These are phyloP conservation scores for Psophia crepitans DNA, from an alignment of 2,113 vertebrate genomes.

Conservation along the genomic window DNA sequence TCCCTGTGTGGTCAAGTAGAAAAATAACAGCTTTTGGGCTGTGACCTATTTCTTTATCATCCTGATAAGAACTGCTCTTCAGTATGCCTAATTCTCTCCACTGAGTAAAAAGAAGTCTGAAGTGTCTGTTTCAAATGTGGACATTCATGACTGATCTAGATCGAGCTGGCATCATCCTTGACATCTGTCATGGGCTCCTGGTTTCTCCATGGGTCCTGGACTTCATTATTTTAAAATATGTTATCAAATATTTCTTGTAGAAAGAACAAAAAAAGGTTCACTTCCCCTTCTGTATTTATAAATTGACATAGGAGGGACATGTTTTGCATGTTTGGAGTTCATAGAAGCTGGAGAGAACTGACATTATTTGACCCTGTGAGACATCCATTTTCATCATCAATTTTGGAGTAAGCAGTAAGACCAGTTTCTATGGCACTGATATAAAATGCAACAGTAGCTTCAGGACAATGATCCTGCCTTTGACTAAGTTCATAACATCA, in stretches of 20 bases:
- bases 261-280: background rate
- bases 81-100: background rate
- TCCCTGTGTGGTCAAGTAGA: background rate
- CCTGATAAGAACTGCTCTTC: background rate
- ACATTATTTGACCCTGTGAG: background rate
- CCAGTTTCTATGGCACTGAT: background rate
- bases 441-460: background rate
- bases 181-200: background rate
- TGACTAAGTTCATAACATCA: background rate
- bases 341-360: background rate
- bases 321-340: background rate
- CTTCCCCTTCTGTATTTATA: background rate
- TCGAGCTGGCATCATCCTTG: background rate
- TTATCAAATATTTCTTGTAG: background rate
- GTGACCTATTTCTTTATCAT: background rate
- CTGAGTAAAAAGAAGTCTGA: background rate
- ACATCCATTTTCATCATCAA: background rate
- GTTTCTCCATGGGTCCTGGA: rapidly evolving
- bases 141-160: background rate
- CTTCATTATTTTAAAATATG: background rate
- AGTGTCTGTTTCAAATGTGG: background rate
- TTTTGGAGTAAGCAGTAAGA: background rate
- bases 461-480: background rate
- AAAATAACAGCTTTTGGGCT: background rate
- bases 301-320: background rate